Evolutionary conservation across 2,888 invertebrate genomes (phyloP).

Genomic region (Dryomyza anilis): DNA sequence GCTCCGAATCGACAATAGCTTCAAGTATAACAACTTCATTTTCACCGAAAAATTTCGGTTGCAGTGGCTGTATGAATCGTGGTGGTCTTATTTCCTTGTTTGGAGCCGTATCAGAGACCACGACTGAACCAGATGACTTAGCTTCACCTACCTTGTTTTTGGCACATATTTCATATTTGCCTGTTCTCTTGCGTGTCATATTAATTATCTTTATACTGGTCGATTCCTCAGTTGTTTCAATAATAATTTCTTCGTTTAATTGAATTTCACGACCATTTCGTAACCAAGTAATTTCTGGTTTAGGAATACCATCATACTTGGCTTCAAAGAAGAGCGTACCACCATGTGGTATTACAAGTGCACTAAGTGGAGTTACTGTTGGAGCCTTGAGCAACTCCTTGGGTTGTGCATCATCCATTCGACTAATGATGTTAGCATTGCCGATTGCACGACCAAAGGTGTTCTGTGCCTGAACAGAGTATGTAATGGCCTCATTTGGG

Average conservation of each 20-base stretch:
- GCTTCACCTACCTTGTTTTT: slow-evolving; percentile 78
- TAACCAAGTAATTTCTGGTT: slow-evolving; percentile 81
- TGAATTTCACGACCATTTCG: slow-evolving; percentile 80
- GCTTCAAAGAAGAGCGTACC: slow-evolving; percentile 73
- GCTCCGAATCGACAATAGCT: slow-evolving; percentile 75
- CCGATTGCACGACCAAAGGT: slow-evolving; percentile 75
- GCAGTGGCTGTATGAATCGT: slow-evolving; percentile 72
- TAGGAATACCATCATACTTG: slow-evolving; percentile 73
- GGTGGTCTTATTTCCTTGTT: slow-evolving; percentile 72
- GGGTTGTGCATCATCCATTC: slow-evolving; percentile 54
- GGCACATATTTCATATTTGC: slow-evolving; percentile 88
- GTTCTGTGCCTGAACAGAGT: slow-evolving; percentile 74
- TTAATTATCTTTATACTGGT: slow-evolving; percentile 72
- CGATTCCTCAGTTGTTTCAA: slow-evolving; percentile 66
- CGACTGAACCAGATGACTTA: slow-evolving; percentile 81
- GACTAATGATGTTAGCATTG: slow-evolving; percentile 72
- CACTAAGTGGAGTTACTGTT: slow-evolving; percentile 79
- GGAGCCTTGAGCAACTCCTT: slow-evolving; percentile 68
- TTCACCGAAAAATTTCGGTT: slow-evolving; percentile 71
- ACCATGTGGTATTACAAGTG: slow-evolving; percentile 73
- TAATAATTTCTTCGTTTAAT: slow-evolving; percentile 67
- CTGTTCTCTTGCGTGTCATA: slow-evolving; percentile 75
- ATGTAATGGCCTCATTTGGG: slow-evolving; percentile 71
- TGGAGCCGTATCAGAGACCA: slow-evolving; percentile 68
- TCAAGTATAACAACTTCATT: slow-evolving; percentile 82